Evolutionary conservation across 2,113 vertebrate species (phyloP).

Genomic region (Gymnarchus niloticus): DNA sequence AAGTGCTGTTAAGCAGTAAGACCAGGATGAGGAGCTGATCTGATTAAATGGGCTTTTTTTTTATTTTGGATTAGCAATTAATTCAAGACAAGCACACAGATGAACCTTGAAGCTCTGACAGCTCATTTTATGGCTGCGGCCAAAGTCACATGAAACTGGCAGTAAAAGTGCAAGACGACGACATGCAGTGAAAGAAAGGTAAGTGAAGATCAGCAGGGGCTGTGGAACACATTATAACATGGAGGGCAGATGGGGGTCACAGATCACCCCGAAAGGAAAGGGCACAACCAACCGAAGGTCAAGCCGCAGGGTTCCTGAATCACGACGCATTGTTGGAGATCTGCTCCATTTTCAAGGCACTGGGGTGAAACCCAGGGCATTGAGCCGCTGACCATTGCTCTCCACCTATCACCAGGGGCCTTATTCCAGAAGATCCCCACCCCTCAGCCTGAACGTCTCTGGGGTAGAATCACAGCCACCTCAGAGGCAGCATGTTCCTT

Average conservation of each 20-base stretch:
- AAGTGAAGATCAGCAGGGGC: background rate
- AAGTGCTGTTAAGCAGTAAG: background rate
- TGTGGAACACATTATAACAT: background rate
- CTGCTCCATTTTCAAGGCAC: background rate
- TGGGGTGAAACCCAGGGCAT: background rate
- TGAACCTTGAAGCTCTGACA: background rate
- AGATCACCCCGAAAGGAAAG: slow-evolving; percentile 9
- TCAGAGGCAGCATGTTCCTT: background rate
- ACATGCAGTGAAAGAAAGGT: background rate
- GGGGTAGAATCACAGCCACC: background rate
- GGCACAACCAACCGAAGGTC: background rate
- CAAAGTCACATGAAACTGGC: background rate
- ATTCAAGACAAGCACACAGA: background rate
- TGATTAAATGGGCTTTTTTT: slow-evolving; percentile 2
- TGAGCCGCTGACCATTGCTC: background rate
- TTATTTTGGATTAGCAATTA: background rate
- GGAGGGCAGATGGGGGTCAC: background rate
- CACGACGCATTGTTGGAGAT: background rate
- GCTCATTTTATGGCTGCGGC: background rate
- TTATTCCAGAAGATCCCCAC: background rate
- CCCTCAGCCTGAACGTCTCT: background rate
- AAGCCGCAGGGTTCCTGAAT: background rate
- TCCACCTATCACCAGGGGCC: background rate
- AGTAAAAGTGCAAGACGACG: background rate
- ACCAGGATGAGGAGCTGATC: slow-evolving; percentile 12